A percentile compares a stretch with the other conserved stretches of the same genome.
These are phyloP conservation scores for Sebastes nivosus DNA, from an alignment of 2,797 vertebrate genomes.

Conservation along the genomic window DNA sequence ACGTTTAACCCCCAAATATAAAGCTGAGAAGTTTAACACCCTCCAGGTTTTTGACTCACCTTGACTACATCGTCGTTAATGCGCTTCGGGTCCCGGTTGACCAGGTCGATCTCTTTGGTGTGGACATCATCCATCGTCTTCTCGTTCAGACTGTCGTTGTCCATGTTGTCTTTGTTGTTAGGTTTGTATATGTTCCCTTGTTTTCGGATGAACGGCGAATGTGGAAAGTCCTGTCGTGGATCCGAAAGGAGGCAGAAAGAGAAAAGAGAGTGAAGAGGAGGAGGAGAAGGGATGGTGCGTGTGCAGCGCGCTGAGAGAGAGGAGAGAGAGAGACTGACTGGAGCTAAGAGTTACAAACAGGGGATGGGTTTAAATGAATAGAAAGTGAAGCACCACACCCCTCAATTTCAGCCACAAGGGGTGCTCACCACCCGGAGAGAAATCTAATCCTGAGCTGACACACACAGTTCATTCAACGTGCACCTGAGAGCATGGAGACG, in stretches of 20 bases:
- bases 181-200: conserved; percentile 99
- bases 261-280: conserved; percentile 15
- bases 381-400: conserved; percentile 85
- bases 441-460: not conserved
- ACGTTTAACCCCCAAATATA: not conserved
- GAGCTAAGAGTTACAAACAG: conserved; percentile 72
- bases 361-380: conserved; percentile 85
- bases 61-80: conserved; percentile 96
- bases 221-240: conserved; percentile 87
- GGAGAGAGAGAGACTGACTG: conserved; percentile 55
- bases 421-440: conserved; percentile 71
- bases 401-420: conserved; percentile 86
- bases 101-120: conserved; percentile 98
- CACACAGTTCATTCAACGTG: not conserved
- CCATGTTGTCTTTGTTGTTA: conserved; percentile 97
- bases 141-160: conserved; percentile 91
- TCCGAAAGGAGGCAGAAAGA: conserved; percentile 50
- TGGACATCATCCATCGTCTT: conserved; percentile 91
- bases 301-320: conserved; percentile 36
- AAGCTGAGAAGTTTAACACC: not conserved
- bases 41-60: conserved; percentile 81
- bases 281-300: conserved; percentile 47
- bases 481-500: not conserved
- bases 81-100: conserved; percentile 94
- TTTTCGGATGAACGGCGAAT: conserved; percentile 92